Evolutionary conservation across 2,888 invertebrate species (phyloP).

Genomic region (Anoplius nigerrimus): DNA sequence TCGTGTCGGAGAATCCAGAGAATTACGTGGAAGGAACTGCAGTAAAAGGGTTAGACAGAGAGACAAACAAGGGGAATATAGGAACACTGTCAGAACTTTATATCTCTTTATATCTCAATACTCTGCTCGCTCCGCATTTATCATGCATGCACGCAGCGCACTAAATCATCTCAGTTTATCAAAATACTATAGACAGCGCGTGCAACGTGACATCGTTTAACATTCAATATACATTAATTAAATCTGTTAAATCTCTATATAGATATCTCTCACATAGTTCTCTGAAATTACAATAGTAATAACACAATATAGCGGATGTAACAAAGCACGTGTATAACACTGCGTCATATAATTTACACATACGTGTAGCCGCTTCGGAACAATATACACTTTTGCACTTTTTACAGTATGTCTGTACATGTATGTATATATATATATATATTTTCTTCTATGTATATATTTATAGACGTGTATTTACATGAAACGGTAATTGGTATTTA

Average conservation of each 20-base stretch:
- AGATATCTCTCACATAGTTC: conserved; percentile 19
- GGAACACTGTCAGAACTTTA: not conserved
- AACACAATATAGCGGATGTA: conserved; percentile 38
- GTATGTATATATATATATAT: not conserved
- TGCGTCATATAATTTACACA: conserved; percentile 13
- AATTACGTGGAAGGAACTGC: too few species aligned
- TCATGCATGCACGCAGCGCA: not conserved
- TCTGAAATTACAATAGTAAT: conserved; percentile 37
- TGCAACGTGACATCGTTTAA: conserved; percentile 38
- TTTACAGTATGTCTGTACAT: conserved; percentile 11
- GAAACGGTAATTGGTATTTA: not conserved
- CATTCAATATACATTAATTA: conserved; percentile 32
- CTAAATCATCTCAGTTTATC: conserved; percentile 40
- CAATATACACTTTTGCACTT: conserved; percentile 16
- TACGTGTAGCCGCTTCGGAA: not conserved
- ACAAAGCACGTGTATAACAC: conserved; percentile 30
- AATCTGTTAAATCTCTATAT: not conserved
- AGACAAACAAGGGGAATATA: not conserved
- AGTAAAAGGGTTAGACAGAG: not conserved
- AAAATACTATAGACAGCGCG: conserved; percentile 58
- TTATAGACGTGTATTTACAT: conserved; percentile 1
- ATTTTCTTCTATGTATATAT: not conserved
- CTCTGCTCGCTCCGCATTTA: not conserved
- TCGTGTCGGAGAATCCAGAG: too few species aligned
- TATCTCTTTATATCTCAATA: conserved; percentile 1